Base-by-base conservation (phyloP, 2,888 invertebrate species). In the Rhorus exstirpatorius region DNA sequence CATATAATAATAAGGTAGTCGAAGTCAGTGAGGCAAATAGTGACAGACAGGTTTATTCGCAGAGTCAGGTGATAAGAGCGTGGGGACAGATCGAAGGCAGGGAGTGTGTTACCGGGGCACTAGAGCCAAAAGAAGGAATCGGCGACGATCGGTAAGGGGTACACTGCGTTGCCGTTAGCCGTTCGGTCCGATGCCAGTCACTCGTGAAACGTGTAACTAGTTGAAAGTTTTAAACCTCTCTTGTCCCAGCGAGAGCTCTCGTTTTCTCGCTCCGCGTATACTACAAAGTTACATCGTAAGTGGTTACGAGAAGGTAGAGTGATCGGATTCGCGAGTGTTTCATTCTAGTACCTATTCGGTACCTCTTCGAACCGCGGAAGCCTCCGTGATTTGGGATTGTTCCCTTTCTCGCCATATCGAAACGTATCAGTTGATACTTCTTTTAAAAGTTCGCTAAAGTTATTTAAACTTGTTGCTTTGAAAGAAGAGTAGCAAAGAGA, bases 161-260 rank as follows among this genome's bases (percentile, higher is more conserved):
- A 68, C 46, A 70, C 38, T n/a, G n/a, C 78, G 78, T 46, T 55
- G 44, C n/a, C n/a, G n/a, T n/a, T n/a, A 26, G n/a, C 68, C 44
- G 60, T 78, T 46, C 49, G 65, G 14, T 26, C 51, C 70, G 74
- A 79, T 75, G 63, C 71, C 87, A 87, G 87, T 87, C 86, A 87
- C 86, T 87, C 86, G 87, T 87, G 86, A 87, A 86, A 87, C 87
- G 84, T 84, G 83, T 84, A 87, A 87, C 87, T 84, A 67, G 85
- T 86, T 85, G 86, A 87, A 86, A 85, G 86, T 86, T 87, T 76
- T 8, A 70, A 19, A 44, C 21, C 3, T 35, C 63, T 71, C 72
- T 71, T 65, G 60, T 55, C 46, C 67, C 19, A 19, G 51, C 19
- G 17, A 55, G 67, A 61, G 70, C 76, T 76, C 53, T 67, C 41